Evolutionary conservation across 2,888 invertebrate genomes (phyloP).

Genomic region (Drosophila acutilabella): DNA sequence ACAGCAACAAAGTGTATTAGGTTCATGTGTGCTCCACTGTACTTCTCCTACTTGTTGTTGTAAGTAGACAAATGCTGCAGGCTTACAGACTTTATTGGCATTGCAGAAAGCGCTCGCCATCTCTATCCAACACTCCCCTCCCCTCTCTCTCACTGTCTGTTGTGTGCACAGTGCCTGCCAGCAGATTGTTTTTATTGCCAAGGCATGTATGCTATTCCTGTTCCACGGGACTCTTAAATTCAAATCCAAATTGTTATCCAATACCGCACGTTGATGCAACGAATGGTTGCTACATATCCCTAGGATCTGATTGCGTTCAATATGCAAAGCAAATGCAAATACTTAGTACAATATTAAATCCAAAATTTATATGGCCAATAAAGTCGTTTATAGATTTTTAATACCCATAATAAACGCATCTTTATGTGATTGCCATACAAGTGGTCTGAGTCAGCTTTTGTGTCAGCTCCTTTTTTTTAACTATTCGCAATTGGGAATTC

Average conservation of each 20-base stretch:
- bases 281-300: constrained; percentile 21
- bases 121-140: neutral
- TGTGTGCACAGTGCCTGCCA: constrained; percentile 5
- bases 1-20: too few species aligned
- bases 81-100: constrained; percentile 50
- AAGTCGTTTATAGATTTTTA: constrained; percentile 22
- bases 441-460: constrained; percentile 1
- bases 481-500: too few species aligned
- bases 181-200: constrained; percentile 28
- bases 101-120: constrained; percentile 25
- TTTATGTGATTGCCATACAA: constrained; percentile 12
- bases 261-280: constrained; percentile 16
- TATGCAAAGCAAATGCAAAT: constrained; percentile 32
- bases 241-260: constrained; percentile 38
- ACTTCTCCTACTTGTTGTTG: neutral
- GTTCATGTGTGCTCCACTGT: neutral
- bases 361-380: constrained; percentile 30
- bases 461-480: too few species aligned
- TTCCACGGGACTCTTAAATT: constrained; percentile 18
- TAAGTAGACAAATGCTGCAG: constrained; percentile 48
- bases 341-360: constrained; percentile 26
- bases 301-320: constrained; percentile 13
- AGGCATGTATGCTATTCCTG: constrained; percentile 9
- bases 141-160: constrained; percentile 5
- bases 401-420: constrained; percentile 13